Evolutionary conservation across 2,888 invertebrate species (phyloP), one percentile per base, ranked within the genome.

Genomic region (Julus scandinavius): DNA sequence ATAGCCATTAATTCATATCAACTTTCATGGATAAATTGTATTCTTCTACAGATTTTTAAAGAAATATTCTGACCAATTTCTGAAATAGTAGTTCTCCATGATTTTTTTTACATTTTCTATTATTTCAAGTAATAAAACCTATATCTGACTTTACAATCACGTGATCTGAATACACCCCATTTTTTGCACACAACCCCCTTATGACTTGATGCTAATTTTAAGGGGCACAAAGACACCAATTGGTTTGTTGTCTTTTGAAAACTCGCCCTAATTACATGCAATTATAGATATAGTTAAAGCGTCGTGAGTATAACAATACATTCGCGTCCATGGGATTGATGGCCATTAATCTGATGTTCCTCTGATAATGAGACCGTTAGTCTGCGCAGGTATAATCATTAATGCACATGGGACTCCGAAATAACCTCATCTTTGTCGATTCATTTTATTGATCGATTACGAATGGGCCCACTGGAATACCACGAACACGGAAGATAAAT

Each of bases 291-390:
- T 29, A 7, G 72, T 72, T 72, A 72, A 20, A 20, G 63, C 63
- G 63, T 20, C 63, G 20, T 29, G 29, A 5, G n/a, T 29, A 72
- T 20, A 72, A 72, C 72, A 72, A 29, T 20, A 20, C 20, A n/a
- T 6, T 72, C 9, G 72, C 72, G 29, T 72, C 20, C 29, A 29
- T 72, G 72, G 72, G 20, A 11, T 20, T 20, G 29, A 72, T 7
- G 72, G 72, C 20, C 72, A 29, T 72, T 72, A 72, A 72, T 72
- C 72, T 72, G 72, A 72, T 72, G 72, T 72, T 29, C 63, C 72
- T 72, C 29, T 29, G n/a, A 72, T 72, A 72, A 72, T 72, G 72
- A 9, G 72, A 20, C 72, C 20, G 72, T 72, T 72, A 72, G 20
- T 20, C 72, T 29, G 29, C 29, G 2, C 20, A 72, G 7, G 20